phyloP scores from a whole-genome alignment of 2,888 invertebrate genomes.

The Spicauda simplicius region DNA sequence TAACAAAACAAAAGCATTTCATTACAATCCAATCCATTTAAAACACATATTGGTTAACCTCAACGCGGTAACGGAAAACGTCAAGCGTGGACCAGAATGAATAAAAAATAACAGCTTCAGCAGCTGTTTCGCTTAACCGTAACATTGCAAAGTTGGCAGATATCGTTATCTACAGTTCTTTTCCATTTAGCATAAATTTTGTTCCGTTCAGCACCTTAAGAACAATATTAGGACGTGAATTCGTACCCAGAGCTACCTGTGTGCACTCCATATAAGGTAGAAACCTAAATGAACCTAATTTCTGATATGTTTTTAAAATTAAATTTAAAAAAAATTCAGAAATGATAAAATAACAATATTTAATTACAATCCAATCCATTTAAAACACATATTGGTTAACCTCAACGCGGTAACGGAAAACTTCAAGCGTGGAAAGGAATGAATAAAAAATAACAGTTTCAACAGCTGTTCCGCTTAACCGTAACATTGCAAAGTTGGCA shows the following conservation, averaged over 20 bases:
- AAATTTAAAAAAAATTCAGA: no score
- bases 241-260: no score
- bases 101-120: neutral
- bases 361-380: no score
- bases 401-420: neutral
- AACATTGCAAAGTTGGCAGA: constrained; percentile 11
- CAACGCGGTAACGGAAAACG: neutral
- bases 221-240: no score
- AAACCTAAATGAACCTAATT: no score
- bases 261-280: no score
- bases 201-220: no score
- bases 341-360: no score
- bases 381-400: constrained; percentile 1
- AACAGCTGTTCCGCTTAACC: constrained; percentile 1
- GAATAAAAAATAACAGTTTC: constrained; percentile 1
- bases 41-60: neutral
- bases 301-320: no score
- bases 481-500: constrained; percentile 12
- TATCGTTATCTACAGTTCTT: constrained; percentile 43
- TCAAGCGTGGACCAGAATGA: neutral
- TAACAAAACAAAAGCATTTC: neutral
- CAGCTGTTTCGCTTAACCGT: neutral
- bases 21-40: neutral
- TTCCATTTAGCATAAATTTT: no score
- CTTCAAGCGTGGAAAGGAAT: neutral